Conservation (phyloP, 2,888 invertebrate species). For the Torymus aiolomorphi region DNA sequence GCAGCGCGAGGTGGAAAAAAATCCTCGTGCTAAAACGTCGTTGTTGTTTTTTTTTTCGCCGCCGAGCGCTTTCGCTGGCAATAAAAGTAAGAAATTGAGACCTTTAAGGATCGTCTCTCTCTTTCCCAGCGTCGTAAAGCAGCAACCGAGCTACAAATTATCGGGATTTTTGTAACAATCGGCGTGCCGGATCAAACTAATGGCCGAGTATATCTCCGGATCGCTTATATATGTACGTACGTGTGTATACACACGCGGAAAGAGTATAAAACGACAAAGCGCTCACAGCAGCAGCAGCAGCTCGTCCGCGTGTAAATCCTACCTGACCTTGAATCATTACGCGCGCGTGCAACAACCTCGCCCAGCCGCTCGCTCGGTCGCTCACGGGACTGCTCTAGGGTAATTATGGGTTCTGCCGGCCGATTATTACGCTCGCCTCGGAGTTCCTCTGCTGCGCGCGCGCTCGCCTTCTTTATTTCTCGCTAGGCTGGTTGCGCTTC, state of each 20-base stretch:
- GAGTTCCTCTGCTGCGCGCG: not conserved
- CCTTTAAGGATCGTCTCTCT: not conserved
- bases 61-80: too few species aligned
- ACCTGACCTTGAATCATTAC: conserved; percentile 43
- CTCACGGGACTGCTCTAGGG: conserved; percentile 37
- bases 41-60: too few species aligned
- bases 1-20: too few species aligned
- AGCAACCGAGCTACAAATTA: conserved; percentile 1
- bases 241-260: too few species aligned
- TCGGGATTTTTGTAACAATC: too few species aligned
- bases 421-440: conserved; percentile 40
- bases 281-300: not conserved
- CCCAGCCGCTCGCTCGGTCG: not conserved
- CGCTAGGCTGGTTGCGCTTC: too few species aligned
- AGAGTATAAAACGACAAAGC: too few species aligned
- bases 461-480: conserved; percentile 4
- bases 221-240: too few species aligned
- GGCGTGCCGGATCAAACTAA: conserved; percentile 11
- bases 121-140: not conserved
- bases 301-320: not conserved
- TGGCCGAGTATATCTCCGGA: not conserved
- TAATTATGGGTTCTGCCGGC: conserved; percentile 45
- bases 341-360: not conserved
- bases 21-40: too few species aligned
- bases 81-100: not conserved